phyloP scores from a whole-genome alignment of 2,888 invertebrate species.

The Drosophila prolongata region DNA sequence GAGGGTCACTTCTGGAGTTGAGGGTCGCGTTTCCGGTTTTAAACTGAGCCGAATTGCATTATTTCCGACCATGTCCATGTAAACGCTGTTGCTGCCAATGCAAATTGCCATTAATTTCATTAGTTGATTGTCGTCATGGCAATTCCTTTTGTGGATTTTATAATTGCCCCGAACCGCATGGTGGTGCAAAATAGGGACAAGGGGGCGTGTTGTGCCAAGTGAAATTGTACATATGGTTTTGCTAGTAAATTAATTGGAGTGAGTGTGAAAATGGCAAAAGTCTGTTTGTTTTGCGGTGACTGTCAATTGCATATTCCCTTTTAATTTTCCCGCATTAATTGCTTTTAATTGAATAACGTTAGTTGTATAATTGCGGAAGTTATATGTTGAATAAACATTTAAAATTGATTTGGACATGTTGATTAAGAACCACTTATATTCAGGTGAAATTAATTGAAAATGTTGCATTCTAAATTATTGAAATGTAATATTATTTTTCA shows the following conservation, averaged over 20 bases:
- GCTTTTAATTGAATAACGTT: neutral
- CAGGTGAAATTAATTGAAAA: neutral
- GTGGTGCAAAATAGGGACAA: conserved; percentile 1
- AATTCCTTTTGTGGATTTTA: conserved; percentile 45
- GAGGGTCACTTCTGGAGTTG: conserved; percentile 19
- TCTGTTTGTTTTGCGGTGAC: conserved; percentile 35
- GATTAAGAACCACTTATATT: neutral
- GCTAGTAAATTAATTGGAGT: conserved; percentile 30
- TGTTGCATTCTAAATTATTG: neutral
- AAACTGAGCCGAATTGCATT: conserved; percentile 43
- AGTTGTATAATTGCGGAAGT: neutral
- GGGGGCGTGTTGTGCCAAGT: neutral
- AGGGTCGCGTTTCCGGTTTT: conserved; percentile 20
- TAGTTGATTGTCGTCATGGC: conserved; percentile 45
- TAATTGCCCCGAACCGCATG: conserved; percentile 44
- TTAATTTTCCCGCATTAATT: conserved; percentile 1
- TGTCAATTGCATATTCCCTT: conserved; percentile 6
- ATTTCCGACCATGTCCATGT: conserved; percentile 9
- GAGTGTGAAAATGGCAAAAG: conserved; percentile 35
- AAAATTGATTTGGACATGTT: no score
- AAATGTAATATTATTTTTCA: conserved; percentile 5
- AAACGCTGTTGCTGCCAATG: conserved; percentile 14
- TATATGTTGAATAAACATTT: neutral
- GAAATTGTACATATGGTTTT: conserved; percentile 26
- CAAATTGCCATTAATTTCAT: conserved; percentile 62